A percentile compares a stretch with the other conserved stretches of the same genome.
phyloP scores from a whole-genome alignment of 2,113 vertebrate species.

The Tenrec ecaudatus region DNA sequence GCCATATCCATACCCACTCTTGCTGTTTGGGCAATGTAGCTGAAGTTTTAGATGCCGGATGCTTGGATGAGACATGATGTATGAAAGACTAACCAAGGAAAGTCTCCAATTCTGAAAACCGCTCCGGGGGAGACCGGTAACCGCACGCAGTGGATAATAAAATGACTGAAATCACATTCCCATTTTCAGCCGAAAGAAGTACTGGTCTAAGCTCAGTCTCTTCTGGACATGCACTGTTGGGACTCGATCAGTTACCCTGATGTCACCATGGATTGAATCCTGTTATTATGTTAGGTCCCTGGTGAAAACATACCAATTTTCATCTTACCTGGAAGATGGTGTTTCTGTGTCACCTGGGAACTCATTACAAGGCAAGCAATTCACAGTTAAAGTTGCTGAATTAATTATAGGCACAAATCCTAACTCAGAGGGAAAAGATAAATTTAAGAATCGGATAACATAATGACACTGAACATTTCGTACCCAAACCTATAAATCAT shows the following conservation, averaged over 20 bases:
- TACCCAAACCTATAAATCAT: constrained; percentile 70
- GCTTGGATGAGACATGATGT: not conserved
- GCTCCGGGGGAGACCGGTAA: not conserved
- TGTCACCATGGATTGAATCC: constrained; percentile 26
- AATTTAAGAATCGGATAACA: constrained; percentile 56
- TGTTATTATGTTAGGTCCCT: constrained; percentile 45
- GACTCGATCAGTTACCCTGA: constrained; percentile 67
- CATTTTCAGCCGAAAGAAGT: constrained; percentile 24
- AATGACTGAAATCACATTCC: constrained; percentile 24
- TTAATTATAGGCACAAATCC: constrained; percentile 77
- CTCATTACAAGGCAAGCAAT: constrained; percentile 82
- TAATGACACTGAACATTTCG: constrained; percentile 67
- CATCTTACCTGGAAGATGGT: constrained; percentile 67
- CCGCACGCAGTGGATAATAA: constrained; percentile 5
- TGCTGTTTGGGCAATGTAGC: not conserved
- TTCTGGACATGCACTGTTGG: constrained; percentile 10
- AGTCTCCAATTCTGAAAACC: not conserved
- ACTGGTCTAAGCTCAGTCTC: constrained; percentile 7
- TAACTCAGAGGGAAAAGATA: constrained; percentile 65
- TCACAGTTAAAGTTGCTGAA: constrained; percentile 76
- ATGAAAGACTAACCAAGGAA: constrained; percentile 45
- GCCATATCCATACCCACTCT: not conserved
- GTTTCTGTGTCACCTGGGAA: constrained; percentile 78
- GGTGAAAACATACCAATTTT: constrained; percentile 65
- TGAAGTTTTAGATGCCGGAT: not conserved